Evolutionary conservation across 2,113 vertebrate genomes (phyloP), one percentile per base, ranked within the genome.

Genomic region (Rhabdomys dilectus): DNA sequence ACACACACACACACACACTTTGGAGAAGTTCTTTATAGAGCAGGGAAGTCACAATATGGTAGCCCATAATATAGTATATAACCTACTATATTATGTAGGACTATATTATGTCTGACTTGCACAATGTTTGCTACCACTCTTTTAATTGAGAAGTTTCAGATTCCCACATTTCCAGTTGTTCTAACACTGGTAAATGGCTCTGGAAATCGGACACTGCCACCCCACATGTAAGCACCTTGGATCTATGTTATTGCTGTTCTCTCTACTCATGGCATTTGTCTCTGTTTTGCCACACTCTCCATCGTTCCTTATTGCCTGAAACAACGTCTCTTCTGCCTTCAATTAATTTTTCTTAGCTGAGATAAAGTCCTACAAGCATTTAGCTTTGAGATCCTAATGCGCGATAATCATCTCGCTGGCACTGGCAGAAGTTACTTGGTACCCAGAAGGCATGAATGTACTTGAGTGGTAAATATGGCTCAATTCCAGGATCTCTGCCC

Each of bases 71-170:
- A 81, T 81, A 77, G 26, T 15, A 73, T 78, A 73, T 53, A 72
- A 26, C 13, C 22, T 48, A 77, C 12, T 7, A 12, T 34, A 29
- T 22, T 56, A 56, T 16, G 53, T 56, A 56, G 53, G 53, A 26
- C 26, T 94, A 48, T 58, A 75, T 87, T 92, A 90, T 80, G 31
- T 76, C 94, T 95, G 75, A 12, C 24, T 21, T 56, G 51, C 0
- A 51, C 53, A 80, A 84, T 89, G 26, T 80, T 95, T 85, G 58
- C 39, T 84, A n/a, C 21, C 34, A 7, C 77, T 56, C 89, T 93
- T 90, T 91, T 75, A 90, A 70, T 60, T 92, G 48, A 36, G 39
- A 42, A 60, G 58, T 81, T 94, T 94, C 56, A 78, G 17, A 48
- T 75, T 75, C 24, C 31, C 19, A 56, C 9, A 36, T 78, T 93